Evolutionary conservation across 2,113 vertebrate species (phyloP).

Genomic region (Strigops habroptila): DNA sequence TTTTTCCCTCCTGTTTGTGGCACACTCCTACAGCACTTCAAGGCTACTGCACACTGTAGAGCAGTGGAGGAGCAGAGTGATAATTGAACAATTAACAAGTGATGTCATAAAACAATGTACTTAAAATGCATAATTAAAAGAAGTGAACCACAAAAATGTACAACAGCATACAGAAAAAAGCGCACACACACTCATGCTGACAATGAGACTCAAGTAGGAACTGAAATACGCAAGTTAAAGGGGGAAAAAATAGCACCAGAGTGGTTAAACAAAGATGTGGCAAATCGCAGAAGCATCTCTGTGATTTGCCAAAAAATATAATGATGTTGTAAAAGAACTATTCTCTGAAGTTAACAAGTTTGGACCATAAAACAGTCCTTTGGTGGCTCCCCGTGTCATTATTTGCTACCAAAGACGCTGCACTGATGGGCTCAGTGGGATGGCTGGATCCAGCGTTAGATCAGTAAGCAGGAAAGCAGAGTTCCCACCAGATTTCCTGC

Average conservation of each 20-base stretch:
- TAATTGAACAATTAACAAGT: slow-evolving; percentile 67
- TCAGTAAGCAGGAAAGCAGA: slow-evolving; percentile 50
- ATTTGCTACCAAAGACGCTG: not conserved
- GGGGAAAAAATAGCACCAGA: not conserved
- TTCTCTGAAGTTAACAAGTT: slow-evolving; percentile 16
- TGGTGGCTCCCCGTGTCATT: slow-evolving; percentile 18
- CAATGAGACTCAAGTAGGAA: not conserved
- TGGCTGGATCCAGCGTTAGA: not conserved
- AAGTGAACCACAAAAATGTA: slow-evolving; percentile 17
- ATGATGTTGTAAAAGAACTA: not conserved
- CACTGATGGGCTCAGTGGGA: slow-evolving; percentile 53
- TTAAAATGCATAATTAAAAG: slow-evolving; percentile 68
- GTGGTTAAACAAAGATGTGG: not conserved
- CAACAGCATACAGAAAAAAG: not conserved
- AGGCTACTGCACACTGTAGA: slow-evolving; percentile 3
- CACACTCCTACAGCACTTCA: not conserved
- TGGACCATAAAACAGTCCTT: slow-evolving; percentile 7
- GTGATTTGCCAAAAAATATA: slow-evolving; percentile 29
- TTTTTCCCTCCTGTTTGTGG: not conserved
- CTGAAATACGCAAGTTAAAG: not conserved
- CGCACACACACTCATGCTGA: not conserved
- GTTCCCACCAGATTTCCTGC: slow-evolving; percentile 48
- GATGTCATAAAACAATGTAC: slow-evolving; percentile 34
- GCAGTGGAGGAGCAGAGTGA: slow-evolving; percentile 5
- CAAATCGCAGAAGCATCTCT: not conserved